Base-by-base conservation (phyloP, 2,888 invertebrate genomes). In the Apamea sordens region DNA sequence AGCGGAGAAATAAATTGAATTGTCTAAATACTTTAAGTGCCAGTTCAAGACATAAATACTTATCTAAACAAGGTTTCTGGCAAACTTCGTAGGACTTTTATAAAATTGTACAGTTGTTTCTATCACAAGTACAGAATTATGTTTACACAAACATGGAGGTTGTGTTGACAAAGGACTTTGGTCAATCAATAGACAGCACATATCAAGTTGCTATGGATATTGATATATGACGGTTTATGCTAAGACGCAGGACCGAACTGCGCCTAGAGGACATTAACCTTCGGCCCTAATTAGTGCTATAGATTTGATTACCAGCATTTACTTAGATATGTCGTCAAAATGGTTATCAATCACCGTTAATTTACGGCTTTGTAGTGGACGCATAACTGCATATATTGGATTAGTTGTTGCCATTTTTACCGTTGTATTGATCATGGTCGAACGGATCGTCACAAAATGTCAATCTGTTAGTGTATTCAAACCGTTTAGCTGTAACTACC, bases 281-380 rank as follows among this genome's bases (percentile, higher is more conserved):
- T 76, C 84, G 82, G 79, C 82, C 82, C 88, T 83, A 82, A 76
- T 86, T 79, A 72, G 24, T 47, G 36, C 61, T 79, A 86, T 85
- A 56, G 36, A 36, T n/a, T 67, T 36, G 36, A 64, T 65, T 24
- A 84, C 69, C 53, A 86, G 76, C 78, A 77, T 91, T 91, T 92
- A 90, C 65, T 68, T 74, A 76, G 50, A 41, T 71, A 59, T 67
- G n/a, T n/a, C 32, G 15, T 36, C 15, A 50, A 64, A 89, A 32
- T 86, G 84, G 89, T 88, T 90, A 93, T 94, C 93, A 92, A 94
- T 94, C 93, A 92, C 92, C 89, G 91, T 92, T 93, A 93, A 94
- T 93, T 90, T 90, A 90, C 87, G 88, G 73, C 36, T 70, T 41
- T 79, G 72, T 82, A 79, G 67, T 78, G 53, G 28, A 70, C 65